Conservation (phyloP, 2,888 invertebrate species). For the Folsomia candida region DNA sequence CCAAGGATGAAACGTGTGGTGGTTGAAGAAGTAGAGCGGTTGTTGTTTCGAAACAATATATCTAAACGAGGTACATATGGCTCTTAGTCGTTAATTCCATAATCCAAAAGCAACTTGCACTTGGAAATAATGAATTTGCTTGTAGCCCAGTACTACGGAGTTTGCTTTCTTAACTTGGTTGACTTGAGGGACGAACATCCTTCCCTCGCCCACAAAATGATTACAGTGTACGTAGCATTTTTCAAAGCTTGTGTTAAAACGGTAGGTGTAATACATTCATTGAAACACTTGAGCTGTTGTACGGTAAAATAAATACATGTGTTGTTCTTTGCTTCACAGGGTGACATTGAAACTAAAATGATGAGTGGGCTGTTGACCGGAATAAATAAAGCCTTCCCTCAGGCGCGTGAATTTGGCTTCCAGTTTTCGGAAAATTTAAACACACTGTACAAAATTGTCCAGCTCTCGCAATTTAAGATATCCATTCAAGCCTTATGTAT, state of each 20-base stretch:
- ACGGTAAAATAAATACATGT: not conserved
- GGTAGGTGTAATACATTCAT: slow-evolving; percentile 55
- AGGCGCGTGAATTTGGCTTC: slow-evolving; percentile 64
- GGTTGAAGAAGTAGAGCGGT: slow-evolving; percentile 80
- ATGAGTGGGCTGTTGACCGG: slow-evolving; percentile 80
- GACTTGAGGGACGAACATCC: slow-evolving; percentile 70
- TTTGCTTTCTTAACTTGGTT: slow-evolving; percentile 88
- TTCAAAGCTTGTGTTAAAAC: slow-evolving; percentile 88
- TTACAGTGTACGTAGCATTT: slow-evolving; percentile 90
- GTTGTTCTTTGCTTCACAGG: slow-evolving; percentile 54
- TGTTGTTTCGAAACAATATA: slow-evolving; percentile 82
- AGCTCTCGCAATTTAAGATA: slow-evolving; percentile 72
- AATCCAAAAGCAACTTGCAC: no score
- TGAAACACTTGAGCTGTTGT: not conserved
- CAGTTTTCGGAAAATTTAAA: slow-evolving; percentile 66
- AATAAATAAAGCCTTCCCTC: slow-evolving; percentile 80
- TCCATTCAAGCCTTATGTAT: slow-evolving; percentile 63
- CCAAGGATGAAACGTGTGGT: slow-evolving; percentile 90
- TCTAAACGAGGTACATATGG: no score
- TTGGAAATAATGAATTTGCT: no score
- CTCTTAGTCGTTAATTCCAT: no score
- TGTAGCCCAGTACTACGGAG: slow-evolving; percentile 91
- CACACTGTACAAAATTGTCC: slow-evolving; percentile 77
- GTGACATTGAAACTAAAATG: slow-evolving; percentile 77
- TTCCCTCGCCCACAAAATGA: slow-evolving; percentile 75